Percentiles rank a stretch among this genome's conserved stretches.
phyloP scores from a whole-genome alignment of 2,888 invertebrate genomes.

The Andricus curvator region DNA sequence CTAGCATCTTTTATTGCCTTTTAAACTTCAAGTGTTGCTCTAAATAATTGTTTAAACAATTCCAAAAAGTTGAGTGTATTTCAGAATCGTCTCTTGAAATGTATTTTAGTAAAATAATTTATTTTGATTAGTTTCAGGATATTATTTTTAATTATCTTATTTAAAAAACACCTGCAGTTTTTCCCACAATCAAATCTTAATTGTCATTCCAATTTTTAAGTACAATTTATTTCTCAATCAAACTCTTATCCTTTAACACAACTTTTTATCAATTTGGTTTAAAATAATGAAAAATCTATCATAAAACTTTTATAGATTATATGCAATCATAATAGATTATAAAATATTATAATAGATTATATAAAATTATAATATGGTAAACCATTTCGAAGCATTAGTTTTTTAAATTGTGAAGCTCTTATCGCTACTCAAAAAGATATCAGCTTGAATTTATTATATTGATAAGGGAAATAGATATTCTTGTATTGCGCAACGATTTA shows the following conservation, averaged over 20 bases:
- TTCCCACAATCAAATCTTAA: neutral
- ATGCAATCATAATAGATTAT: neutral
- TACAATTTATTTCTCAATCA: neutral
- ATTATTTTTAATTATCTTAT: neutral
- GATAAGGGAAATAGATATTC: constrained; percentile 10
- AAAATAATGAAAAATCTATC: too few species aligned
- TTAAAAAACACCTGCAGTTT: neutral
- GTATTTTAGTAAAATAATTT: too few species aligned
- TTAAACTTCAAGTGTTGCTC: neutral
- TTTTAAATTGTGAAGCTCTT: neutral
- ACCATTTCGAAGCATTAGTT: neutral
- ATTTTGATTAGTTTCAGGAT: neutral
- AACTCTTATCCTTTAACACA: neutral
- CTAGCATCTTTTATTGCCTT: neutral
- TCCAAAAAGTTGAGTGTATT: too few species aligned
- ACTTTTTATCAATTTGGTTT: neutral
- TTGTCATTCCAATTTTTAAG: too few species aligned
- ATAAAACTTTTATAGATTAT: neutral
- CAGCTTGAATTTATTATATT: constrained; percentile 1
- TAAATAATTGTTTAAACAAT: neutral
- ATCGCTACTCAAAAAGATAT: neutral
- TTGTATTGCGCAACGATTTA: neutral
- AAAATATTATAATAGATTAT: too few species aligned
- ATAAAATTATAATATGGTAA: neutral
- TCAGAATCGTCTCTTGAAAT: too few species aligned